Base-by-base conservation (phyloP, 2,888 invertebrate species). In the Ferrisia virgata region DNA sequence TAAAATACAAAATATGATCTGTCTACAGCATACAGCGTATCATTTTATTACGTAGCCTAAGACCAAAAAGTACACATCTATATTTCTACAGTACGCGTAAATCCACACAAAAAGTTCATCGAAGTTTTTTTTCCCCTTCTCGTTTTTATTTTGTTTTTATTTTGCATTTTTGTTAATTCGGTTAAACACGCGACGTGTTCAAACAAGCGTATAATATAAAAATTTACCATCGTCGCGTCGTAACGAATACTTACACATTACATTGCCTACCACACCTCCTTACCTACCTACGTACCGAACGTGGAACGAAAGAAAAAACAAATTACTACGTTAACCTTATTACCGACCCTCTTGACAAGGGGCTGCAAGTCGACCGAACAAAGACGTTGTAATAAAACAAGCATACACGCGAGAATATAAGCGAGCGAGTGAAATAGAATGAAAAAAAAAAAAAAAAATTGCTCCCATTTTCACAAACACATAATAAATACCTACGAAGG, bases 151-250 rank as follows among this genome's bases (percentile, higher is more conserved):
- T 18, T 6, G 6, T 18, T 47, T 47, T 47, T 43, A 15, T 43
- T 43, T 43, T 43, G 58, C 58, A 28, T 64, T 47, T 47, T 47
- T 64, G 9, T 64, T 28, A 64, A 64, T 64, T 64, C 58, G 58
- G 11, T 64, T 64, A 64, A 64, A 64, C 58, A 64, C 58, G 58
- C 58, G 58, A 64, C 58, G 58, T 64, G 58, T 64, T 64, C 25
- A 64, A 64, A 64, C 58, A 64, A 64, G 9, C 58, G 58, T 64
- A 64, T 64, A 28, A 64, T 25, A 47, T 47, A n/a, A n/a, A n/a
- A n/a, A n/a, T n/a, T n/a, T n/a, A n/a, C n/a, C n/a, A n/a, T n/a
- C n/a, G n/a, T n/a, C n/a, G 5, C 47, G 47, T 18, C 47, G 18
- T 47, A 18, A n/a, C 47, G 47, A 47, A 47, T 18, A 47, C n/a